These are phyloP conservation scores for Antigone vipio DNA, from an alignment of 2,113 vertebrate genomes.

Conservation along the genomic window DNA sequence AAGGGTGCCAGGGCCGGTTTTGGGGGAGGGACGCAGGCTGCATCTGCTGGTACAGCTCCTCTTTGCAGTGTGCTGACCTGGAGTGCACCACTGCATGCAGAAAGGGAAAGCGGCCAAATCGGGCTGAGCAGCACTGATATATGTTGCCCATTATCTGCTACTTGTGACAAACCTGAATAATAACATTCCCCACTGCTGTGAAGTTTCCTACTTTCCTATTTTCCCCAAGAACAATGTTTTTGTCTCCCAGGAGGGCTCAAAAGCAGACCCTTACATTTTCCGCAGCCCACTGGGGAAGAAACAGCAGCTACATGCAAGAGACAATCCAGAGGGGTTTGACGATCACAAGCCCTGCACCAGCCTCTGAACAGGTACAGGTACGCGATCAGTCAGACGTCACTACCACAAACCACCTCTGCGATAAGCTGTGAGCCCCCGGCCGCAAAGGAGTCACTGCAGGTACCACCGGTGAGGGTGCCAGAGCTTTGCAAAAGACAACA, in stretches of 20 bases:
- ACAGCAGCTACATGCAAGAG: background rate
- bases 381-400: background rate
- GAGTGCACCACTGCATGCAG: rapidly evolving
- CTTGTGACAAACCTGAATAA: background rate
- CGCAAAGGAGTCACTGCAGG: background rate
- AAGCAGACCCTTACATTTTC: background rate
- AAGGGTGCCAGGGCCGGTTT: background rate
- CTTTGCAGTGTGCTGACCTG: background rate
- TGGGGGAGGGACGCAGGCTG: background rate
- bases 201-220: background rate
- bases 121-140: background rate
- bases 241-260: background rate
- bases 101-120: background rate
- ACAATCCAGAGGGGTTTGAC: background rate
- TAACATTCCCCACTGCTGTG: background rate
- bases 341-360: background rate
- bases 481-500: background rate
- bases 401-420: background rate
- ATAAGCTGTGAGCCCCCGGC: background rate
- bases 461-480: background rate
- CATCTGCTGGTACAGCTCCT: background rate
- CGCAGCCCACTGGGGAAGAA: rapidly evolving
- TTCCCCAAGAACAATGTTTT: background rate
- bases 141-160: background rate
- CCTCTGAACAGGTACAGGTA: background rate